phyloP scores from a whole-genome alignment of 2,797 vertebrate genomes.

The Gephyroberyx darwinii region DNA sequence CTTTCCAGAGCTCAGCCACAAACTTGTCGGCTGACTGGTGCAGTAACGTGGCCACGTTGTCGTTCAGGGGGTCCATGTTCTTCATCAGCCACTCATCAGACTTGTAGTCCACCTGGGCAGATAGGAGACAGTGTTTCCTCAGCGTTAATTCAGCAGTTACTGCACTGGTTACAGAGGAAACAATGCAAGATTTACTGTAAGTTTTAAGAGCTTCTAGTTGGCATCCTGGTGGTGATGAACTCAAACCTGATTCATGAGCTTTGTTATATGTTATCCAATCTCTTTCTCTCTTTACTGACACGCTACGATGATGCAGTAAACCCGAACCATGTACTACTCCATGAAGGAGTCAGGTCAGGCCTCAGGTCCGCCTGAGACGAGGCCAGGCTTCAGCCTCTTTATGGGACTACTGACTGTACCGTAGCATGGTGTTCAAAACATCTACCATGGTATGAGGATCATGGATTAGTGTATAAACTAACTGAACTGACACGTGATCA shows the following conservation, averaged over 20 bases:
- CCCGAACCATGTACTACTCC: neutral
- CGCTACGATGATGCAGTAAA: neutral
- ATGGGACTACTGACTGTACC: slow-evolving; percentile 7
- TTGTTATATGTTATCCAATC: neutral
- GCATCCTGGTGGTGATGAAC: neutral
- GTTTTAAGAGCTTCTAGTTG: neutral
- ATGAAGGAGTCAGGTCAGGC: slow-evolving; percentile 14
- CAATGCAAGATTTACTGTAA: neutral
- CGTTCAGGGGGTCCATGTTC: slow-evolving; percentile 98
- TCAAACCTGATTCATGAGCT: neutral
- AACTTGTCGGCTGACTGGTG: slow-evolving; percentile 98
- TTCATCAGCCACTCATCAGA: slow-evolving; percentile 99
- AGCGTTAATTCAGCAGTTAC: neutral
- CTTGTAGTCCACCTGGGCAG: slow-evolving; percentile 94
- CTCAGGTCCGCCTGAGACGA: too few species aligned
- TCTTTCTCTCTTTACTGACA: slow-evolving; percentile 3
- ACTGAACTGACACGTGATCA: slow-evolving; percentile 37
- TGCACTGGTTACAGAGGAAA: neutral
- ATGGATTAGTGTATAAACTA: slow-evolving; percentile 28
- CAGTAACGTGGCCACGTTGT: slow-evolving; percentile 94
- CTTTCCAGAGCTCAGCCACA: slow-evolving; percentile 96
- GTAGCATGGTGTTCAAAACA: slow-evolving; percentile 17
- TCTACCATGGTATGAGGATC: slow-evolving; percentile 8
- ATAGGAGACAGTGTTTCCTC: neutral
- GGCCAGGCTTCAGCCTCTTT: too few species aligned